A percentile compares a stretch with the other conserved stretches of the same genome.
Evolutionary conservation across 2,797 vertebrate species (phyloP).

Genomic region (Echiichthys vipera): DNA sequence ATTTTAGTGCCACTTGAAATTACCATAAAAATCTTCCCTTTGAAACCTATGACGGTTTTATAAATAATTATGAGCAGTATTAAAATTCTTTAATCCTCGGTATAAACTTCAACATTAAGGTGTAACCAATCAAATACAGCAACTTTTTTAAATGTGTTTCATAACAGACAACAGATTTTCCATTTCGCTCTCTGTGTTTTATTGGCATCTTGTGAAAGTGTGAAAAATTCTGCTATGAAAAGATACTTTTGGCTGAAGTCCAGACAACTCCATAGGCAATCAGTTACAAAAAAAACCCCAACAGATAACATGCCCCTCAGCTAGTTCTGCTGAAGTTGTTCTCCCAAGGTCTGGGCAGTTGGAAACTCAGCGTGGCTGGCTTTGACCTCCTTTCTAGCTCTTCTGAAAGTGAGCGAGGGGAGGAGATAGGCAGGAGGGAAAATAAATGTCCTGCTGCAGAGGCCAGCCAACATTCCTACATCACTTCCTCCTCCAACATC

Average conservation of each 20-base stretch:
- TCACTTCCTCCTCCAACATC: slow-evolving; percentile 84
- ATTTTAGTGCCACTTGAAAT: slow-evolving; percentile 43
- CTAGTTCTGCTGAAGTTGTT: slow-evolving; percentile 45
- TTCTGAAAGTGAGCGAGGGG: slow-evolving; percentile 55
- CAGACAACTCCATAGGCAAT: neutral
- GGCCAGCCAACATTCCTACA: slow-evolving; percentile 78
- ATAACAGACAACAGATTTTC: neutral
- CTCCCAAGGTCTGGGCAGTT: slow-evolving; percentile 45
- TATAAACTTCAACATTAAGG: neutral
- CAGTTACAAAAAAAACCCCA: neutral
- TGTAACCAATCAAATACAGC: slow-evolving; percentile 2
- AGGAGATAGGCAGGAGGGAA: slow-evolving; percentile 56
- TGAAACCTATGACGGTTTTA: slow-evolving; percentile 22
- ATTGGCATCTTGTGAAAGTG: slow-evolving; percentile 9
- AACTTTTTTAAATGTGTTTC: neutral
- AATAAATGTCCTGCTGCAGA: slow-evolving; percentile 72
- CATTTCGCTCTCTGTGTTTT: slow-evolving; percentile 10
- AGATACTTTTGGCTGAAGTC: slow-evolving; percentile 23
- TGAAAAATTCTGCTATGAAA: slow-evolving; percentile 32
- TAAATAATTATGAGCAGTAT: neutral
- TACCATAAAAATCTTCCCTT: slow-evolving; percentile 20
- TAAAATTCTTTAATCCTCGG: neutral
- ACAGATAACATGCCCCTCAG: neutral
- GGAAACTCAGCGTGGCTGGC: slow-evolving; percentile 57
- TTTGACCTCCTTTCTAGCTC: slow-evolving; percentile 80